A percentile compares a stretch with the other conserved stretches of the same genome.
phyloP scores from a whole-genome alignment of 1,140 invertebrate species.

The Heterodera schachtii region DNA sequence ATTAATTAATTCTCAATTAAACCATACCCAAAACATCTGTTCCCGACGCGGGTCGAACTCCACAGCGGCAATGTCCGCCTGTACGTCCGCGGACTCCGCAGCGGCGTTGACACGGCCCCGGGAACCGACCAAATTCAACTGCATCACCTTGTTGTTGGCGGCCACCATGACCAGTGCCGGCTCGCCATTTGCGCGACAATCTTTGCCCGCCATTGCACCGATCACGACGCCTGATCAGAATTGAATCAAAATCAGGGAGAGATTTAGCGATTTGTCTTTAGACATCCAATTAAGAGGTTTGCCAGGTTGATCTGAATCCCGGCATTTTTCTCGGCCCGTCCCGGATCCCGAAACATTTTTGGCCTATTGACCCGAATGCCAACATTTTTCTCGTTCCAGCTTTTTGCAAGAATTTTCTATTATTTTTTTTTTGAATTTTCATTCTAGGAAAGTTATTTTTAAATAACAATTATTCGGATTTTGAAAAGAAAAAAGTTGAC shows the following conservation, averaged over 20 bases:
- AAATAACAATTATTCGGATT: no score
- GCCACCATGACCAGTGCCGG: slow-evolving; percentile 59
- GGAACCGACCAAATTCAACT: slow-evolving; percentile 51
- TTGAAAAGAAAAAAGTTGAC: no score
- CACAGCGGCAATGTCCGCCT: slow-evolving; percentile 58
- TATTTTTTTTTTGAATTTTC: no score
- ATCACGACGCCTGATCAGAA: slow-evolving; percentile 56
- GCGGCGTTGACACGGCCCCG: slow-evolving; percentile 56
- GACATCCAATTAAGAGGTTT: no score
- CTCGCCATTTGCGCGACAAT: slow-evolving; percentile 66
- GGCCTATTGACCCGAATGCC: no score
- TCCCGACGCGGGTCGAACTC: slow-evolving; percentile 61
- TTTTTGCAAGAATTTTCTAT: no score
- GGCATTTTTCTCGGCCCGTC: no score
- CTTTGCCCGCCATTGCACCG: slow-evolving; percentile 63
- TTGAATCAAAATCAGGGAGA: background rate
- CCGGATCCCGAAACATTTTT: no score
- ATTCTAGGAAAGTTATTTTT: no score
- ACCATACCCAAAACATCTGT: slow-evolving; percentile 56
- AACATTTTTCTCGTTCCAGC: no score
- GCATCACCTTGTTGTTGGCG: slow-evolving; percentile 57
- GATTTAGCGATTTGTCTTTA: no score
- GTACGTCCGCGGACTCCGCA: slow-evolving; percentile 38
- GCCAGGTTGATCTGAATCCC: no score
- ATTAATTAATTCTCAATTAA: background rate